phyloP scores from a whole-genome alignment of 2,888 invertebrate genomes.

The Andrena chrysosceles region DNA sequence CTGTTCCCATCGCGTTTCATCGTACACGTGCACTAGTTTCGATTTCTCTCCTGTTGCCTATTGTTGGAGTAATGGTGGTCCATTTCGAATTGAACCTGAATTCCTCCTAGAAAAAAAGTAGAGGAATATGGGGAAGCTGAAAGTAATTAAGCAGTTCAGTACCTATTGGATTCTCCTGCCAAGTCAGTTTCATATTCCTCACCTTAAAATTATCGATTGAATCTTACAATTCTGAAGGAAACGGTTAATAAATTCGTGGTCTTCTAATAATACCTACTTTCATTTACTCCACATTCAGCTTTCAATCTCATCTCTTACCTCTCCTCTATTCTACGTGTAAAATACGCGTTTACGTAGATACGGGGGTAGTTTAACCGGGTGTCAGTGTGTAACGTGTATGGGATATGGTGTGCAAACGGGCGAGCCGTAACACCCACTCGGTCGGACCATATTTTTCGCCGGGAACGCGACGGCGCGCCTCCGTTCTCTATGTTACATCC shows the following conservation, averaged over 20 bases:
- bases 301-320: too few relatives aligned
- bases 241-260: too few relatives aligned
- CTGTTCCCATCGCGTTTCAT: not conserved
- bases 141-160: too few relatives aligned
- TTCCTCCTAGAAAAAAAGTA: too few relatives aligned
- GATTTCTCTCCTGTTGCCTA: not conserved
- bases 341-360: conserved; percentile 23
- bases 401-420: conserved; percentile 16
- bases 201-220: too few relatives aligned
- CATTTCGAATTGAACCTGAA: too few relatives aligned
- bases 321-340: conserved; percentile 14
- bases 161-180: too few relatives aligned
- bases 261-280: too few relatives aligned
- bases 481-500: not conserved
- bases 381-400: conserved; percentile 30
- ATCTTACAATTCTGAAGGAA: too few relatives aligned
- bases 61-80: not conserved
- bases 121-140: too few relatives aligned
- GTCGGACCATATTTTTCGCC: conserved; percentile 59
- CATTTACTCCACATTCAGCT: too few relatives aligned
- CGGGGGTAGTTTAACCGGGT: conserved; percentile 35
- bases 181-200: too few relatives aligned
- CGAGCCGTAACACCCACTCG: conserved; percentile 58
- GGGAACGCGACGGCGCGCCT: conserved; percentile 40
- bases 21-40: not conserved